Evolutionary conservation across 2,113 vertebrate genomes (phyloP).

Genomic region (Festucalex cinctus): DNA sequence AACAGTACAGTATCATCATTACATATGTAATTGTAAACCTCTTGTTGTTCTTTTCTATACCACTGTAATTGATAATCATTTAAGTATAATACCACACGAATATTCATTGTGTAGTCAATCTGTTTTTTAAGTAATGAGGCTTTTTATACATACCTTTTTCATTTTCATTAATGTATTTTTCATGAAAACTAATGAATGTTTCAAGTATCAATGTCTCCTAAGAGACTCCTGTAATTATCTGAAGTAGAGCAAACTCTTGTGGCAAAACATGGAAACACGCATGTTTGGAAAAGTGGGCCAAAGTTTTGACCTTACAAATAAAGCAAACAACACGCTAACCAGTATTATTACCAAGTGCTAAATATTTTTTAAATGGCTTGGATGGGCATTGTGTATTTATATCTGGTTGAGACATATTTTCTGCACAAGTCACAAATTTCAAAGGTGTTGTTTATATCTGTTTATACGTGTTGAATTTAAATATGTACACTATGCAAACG

Average conservation of each 20-base stretch:
- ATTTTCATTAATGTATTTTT: not conserved
- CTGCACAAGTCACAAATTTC: not conserved
- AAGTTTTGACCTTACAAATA: constrained; percentile 1
- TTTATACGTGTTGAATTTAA: not conserved
- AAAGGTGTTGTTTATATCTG: not conserved
- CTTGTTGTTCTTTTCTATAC: not conserved
- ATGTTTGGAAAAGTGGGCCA: not conserved
- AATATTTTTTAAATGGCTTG: not conserved
- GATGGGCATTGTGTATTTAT: not conserved
- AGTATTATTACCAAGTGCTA: not conserved
- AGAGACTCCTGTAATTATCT: not conserved
- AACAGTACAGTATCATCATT: not conserved
- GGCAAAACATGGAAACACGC: constrained; percentile 24
- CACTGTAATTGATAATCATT: not conserved
- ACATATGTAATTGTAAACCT: not conserved
- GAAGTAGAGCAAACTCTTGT: constrained; percentile 49
- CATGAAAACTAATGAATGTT: not conserved
- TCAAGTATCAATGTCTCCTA: not conserved
- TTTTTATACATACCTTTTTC: not conserved
- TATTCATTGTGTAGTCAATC: not conserved
- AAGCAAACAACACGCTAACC: not conserved
- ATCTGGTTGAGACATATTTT: not conserved
- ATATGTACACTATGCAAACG: not conserved
- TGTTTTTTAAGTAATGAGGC: not conserved
- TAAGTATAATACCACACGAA: not conserved